Base-by-base conservation (phyloP, 2,797 vertebrate species). In the Numenius phaeopus region DNA sequence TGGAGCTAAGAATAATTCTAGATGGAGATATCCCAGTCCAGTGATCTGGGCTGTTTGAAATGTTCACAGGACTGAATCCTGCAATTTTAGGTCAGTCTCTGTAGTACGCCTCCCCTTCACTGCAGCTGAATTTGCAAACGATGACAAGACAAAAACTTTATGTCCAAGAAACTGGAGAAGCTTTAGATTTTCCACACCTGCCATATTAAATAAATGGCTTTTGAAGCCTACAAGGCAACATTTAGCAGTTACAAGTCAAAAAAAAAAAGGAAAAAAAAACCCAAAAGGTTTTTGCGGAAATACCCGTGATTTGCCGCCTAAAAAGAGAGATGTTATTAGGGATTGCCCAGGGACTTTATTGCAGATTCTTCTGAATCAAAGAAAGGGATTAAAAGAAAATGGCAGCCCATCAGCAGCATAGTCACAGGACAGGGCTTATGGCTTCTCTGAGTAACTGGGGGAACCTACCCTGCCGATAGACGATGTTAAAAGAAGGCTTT, bases 331-430 rank as follows among this genome's bases (percentile, higher is more conserved):
- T 87, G 94, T 72, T 72, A 46, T 57, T 62, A 90, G 86, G 87
- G 61, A 81, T 83, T 83, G 29, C 61, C 84, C 5, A 7, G 57
- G 76, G 87, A 90, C 87, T 90, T 87, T 88, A 61, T 30, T 87
- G 83, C 69, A 95, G 84, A 94, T 95, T 91, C 72, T 80, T 94
- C 66, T 7, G 78, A 96, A 91, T 95, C 91, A 96, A 95, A 93
- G 37, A 96, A 93, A 37, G 71, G 65, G 94, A 96, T 72, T 89
- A 77, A 94, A 96, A 92, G 27, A 89, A 95, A 94, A 97, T 85
- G 84, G 82, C 85, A 96, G 57, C 61, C 77, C 77, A 37, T 96
- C 90, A 95, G 40, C 92, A 54, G 52, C 10, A 0, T 46, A 89
- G 94, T 87, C 79, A 40, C 83, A 93, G 84, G 82, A 61, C 89